Evolutionary conservation across 2,113 vertebrate species (phyloP), one percentile per base, ranked within the genome.

Genomic region (Strigops habroptila): DNA sequence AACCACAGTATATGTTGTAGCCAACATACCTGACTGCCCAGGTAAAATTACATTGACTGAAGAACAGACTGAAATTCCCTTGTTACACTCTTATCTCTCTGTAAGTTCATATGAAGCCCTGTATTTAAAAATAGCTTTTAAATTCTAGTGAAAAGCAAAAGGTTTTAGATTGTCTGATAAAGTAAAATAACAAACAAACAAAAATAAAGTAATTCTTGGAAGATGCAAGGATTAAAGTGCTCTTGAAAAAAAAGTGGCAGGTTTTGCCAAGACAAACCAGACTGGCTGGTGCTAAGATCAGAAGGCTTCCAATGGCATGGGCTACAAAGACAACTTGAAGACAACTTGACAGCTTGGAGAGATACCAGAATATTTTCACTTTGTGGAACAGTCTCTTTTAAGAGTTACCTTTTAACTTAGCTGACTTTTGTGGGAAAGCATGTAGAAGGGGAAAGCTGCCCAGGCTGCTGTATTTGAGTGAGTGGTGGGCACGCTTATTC

Each of bases 401-500:
- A 80, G 55, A 18, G 5, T 25, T 30, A 2, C 27, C 19, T 53
- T 60, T 70, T 59, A 68, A 53, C 12, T 43, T 59, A 25, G 7
- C 67, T 60, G 51, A 21, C 30, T 62, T 19, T 37, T 35, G 9
- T 46, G 23, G 21, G 46, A 63, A 53, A 83, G 21, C 24, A 57
- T 0, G 2, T 7, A 24, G 28, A 46, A 82, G 7, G 6, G 31
- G 4, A 83, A 74, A 37, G 37, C 33, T 57, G 11, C 33, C 12
- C 28, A 73, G 31, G 22, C 15, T 84, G 10, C 18, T 21, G 0
- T 5, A 43, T 8, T 22, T 0, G 0, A 8, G 12, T 1, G 2
- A 88, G 11, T 1, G 5, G 30, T 51, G 35, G 59, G 3, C 33
- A 44, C 9, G 9, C 4, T 30, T 35, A 10, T n/a, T 10, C 18